Evolutionary conservation across 2,113 vertebrate species (phyloP), one percentile per base, ranked within the genome.

Genomic region (Tapirus terrestris): DNA sequence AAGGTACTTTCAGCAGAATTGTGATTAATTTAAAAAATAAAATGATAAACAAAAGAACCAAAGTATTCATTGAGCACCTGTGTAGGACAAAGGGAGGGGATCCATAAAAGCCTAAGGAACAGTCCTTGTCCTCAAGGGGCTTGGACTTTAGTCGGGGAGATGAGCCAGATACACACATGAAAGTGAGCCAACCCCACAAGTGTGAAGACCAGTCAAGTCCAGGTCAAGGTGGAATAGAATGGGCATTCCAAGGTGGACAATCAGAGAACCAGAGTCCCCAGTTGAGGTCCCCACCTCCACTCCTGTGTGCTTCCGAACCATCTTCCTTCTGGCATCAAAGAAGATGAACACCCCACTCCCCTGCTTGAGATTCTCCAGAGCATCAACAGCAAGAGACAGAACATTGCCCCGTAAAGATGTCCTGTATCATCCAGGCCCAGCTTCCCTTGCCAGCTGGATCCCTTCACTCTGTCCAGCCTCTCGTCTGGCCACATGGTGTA

Each of bases 401-500:
- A 43, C 11, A 67, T 21, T 56, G 56, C 67, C 6, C 25, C 36
- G 16, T 43, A 25, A 82, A 21, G 58, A 39, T 8, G 2, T 29
- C 43, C 53, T 63, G 39, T 20, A 4, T 43, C 13, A 43, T 33
- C 43, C 5, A 8, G 6, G 14, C 27, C 33, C 27, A 2, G 65
- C 8, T 39, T 43, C 48, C 51, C 39, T 63, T 4, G 5, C 20
- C 61, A 31, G 29, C 23, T n/a, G 23, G 29, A 14, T 81, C 29
- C 21, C 76, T 33, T 72, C 16, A 1, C 39, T 20, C 53, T 8
- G 10, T 23, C 23, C 31, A 60, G 6, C 8, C 17, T 48, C 31
- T 79, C 9, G 25, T 11, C 10, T 2, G 9, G 31, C 5, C 27
- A 14, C 13, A 0, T 48, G 36, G 7, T 48, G 3, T 12, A 79